phyloP scores from a whole-genome alignment of 2,797 vertebrate species.

The Danio albolineatus region DNA sequence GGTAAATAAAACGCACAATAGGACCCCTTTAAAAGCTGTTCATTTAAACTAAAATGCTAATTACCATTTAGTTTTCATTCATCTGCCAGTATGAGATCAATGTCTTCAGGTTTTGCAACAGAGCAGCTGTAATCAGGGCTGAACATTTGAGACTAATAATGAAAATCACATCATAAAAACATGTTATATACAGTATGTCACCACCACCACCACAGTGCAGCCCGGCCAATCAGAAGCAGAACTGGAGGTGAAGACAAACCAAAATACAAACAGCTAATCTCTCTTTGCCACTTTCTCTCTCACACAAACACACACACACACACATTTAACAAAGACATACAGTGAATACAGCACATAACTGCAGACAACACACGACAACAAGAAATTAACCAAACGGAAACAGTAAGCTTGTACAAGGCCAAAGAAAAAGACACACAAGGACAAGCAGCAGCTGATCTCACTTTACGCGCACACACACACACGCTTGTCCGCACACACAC shows the following conservation, averaged over 20 bases:
- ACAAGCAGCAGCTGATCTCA: constrained; percentile 31
- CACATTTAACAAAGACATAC: constrained; percentile 14
- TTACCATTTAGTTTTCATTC: no score
- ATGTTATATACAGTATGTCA: no score
- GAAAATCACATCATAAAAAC: constrained; percentile 20
- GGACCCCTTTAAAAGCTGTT: no score
- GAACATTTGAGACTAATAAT: background rate
- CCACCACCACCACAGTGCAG: constrained; percentile 49
- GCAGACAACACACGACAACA: constrained; percentile 27
- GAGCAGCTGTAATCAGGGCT: background rate
- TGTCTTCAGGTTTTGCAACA: background rate
- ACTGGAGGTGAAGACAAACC: constrained; percentile 5
- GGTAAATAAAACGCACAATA: no score
- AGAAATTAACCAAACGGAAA: constrained; percentile 12
- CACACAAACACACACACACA: background rate
- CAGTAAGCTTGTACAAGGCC: constrained; percentile 18
- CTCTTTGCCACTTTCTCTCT: background rate
- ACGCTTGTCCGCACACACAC: background rate
- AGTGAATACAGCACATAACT: constrained; percentile 16
- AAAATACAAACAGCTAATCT: background rate
- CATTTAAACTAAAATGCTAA: no score
- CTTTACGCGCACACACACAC: constrained; percentile 19
- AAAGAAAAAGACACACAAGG: constrained; percentile 42
- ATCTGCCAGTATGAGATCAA: background rate
- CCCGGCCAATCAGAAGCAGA: constrained; percentile 56